Percentiles rank a stretch among this genome's conserved stretches.
These are phyloP conservation scores for Fregetta grallaria DNA, from an alignment of 2,113 vertebrate species.

Conservation along the genomic window DNA sequence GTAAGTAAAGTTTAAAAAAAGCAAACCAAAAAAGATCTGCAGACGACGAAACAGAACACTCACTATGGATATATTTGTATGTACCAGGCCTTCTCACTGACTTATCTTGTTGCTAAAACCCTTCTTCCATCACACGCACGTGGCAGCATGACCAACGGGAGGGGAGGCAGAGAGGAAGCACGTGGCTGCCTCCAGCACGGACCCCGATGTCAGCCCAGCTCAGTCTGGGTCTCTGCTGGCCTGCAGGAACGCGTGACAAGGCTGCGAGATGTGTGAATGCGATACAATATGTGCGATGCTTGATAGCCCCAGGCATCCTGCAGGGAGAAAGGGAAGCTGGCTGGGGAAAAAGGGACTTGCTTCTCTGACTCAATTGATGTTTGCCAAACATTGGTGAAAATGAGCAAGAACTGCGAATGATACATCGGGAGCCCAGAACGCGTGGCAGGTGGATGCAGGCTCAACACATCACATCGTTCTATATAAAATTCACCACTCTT, in stretches of 20 bases:
- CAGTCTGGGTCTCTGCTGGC: rapidly evolving
- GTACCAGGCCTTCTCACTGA: background rate
- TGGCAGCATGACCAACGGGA: background rate
- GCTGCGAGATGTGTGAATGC: rapidly evolving
- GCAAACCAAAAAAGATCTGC: background rate
- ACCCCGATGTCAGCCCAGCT: background rate
- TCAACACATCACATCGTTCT: background rate
- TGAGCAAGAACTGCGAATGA: background rate
- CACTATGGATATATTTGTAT: background rate
- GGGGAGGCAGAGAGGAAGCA: background rate
- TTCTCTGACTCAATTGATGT: background rate
- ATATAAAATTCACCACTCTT: background rate
- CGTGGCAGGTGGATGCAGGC: background rate
- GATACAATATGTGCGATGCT: rapidly evolving
- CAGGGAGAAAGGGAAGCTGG: background rate
- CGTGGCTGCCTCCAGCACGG: rapidly evolving
- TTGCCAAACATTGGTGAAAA: slow-evolving; percentile 14
- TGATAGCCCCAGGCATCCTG: background rate
- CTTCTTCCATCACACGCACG: background rate
- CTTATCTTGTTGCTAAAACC: background rate
- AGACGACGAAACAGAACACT: background rate
- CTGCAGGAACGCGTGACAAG: background rate
- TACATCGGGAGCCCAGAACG: background rate
- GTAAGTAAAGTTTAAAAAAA: background rate
- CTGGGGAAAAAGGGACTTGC: background rate